A percentile compares a stretch with the other conserved stretches of the same genome.
Evolutionary conservation across 2,888 invertebrate species (phyloP).

Genomic region (Amblyjoppa fuscipennis): DNA sequence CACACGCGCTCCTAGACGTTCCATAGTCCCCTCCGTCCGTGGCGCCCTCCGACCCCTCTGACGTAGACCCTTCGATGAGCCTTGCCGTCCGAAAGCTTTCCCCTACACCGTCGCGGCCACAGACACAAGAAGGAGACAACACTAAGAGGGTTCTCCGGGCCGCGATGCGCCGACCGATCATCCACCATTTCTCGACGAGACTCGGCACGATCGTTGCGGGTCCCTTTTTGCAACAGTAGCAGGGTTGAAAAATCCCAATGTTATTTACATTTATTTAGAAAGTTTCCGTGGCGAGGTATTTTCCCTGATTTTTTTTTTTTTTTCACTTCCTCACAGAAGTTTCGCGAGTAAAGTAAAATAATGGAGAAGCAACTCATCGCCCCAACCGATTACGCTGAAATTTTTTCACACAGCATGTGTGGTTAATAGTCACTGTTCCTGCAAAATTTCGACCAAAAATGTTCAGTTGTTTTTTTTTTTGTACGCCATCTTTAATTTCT

Average conservation of each 20-base stretch:
- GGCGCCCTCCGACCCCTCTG: conserved; percentile 13
- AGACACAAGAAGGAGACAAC: neutral
- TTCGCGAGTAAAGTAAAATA: too few relatives aligned
- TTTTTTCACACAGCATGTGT: too few relatives aligned
- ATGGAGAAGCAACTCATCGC: too few relatives aligned
- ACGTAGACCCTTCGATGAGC: conserved; percentile 1
- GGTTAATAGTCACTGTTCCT: too few relatives aligned
- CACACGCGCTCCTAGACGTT: conserved; percentile 71
- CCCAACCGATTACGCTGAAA: too few relatives aligned
- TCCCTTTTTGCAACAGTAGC: neutral
- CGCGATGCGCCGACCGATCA: conserved; percentile 45
- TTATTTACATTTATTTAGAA: too few relatives aligned
- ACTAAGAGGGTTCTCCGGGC: conserved; percentile 59
- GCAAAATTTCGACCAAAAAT: too few relatives aligned
- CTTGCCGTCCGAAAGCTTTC: conserved; percentile 20
- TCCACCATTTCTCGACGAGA: conserved; percentile 34
- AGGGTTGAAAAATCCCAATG: neutral
- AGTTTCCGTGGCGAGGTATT: too few relatives aligned
- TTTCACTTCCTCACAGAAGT: too few relatives aligned
- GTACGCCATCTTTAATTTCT: too few relatives aligned
- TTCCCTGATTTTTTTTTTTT: too few relatives aligned
- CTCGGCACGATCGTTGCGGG: neutral
- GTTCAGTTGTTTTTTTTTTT: too few relatives aligned
- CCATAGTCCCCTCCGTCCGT: conserved; percentile 37
- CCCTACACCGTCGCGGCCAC: conserved; percentile 13